A percentile compares a stretch with the other conserved stretches of the same genome.
These are phyloP conservation scores for Aeoliscus strigatus DNA, from an alignment of 2,797 vertebrate species.

Conservation along the genomic window DNA sequence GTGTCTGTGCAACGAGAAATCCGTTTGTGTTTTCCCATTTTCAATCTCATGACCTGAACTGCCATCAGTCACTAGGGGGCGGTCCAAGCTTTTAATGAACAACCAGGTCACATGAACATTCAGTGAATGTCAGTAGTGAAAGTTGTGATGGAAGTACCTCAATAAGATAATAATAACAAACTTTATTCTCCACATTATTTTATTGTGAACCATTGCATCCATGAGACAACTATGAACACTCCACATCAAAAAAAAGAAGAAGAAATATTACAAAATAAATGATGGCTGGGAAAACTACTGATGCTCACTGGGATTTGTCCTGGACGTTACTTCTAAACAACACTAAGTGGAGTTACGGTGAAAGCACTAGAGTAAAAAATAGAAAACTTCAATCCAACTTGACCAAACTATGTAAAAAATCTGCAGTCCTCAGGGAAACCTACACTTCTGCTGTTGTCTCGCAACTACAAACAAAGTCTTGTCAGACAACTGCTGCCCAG, in stretches of 20 bases:
- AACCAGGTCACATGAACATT: too few species aligned
- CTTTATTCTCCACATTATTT: constrained; percentile 29
- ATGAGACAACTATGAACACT: constrained; percentile 7
- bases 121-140: too few species aligned
- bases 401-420: constrained; percentile 12
- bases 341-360: background rate
- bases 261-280: constrained; percentile 29
- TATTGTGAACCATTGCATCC: constrained; percentile 18
- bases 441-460: too few species aligned
- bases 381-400: constrained; percentile 1
- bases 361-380: constrained; percentile 15
- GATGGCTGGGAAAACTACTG: background rate
- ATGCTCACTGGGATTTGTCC: background rate
- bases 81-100: too few species aligned
- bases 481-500: background rate
- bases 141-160: too few species aligned
- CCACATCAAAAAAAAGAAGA: constrained; percentile 13
- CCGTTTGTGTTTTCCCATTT: too few species aligned
- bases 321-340: background rate
- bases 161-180: background rate
- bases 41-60: too few species aligned
- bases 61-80: too few species aligned
- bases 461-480: background rate
- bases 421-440: constrained; percentile 5
- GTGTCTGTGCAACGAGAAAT: too few species aligned